Percentiles rank a stretch among this genome's conserved stretches.
phyloP scores from a whole-genome alignment of 2,888 invertebrate species.

The Agelastica alni region DNA sequence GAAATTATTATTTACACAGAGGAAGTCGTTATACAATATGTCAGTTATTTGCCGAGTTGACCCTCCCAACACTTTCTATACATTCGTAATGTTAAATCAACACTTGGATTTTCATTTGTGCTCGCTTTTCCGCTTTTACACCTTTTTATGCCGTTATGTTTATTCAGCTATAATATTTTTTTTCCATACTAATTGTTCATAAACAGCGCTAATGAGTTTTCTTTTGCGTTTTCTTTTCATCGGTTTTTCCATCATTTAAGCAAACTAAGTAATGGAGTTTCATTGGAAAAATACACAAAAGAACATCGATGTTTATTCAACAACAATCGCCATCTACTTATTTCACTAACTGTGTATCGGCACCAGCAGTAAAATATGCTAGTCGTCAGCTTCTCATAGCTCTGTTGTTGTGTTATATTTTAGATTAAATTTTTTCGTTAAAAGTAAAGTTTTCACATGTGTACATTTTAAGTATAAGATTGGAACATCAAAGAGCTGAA shows the following conservation, averaged over 20 bases:
- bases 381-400: no score
- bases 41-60: slow-evolving; percentile 55
- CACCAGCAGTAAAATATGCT: no score
- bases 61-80: slow-evolving; percentile 51
- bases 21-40: slow-evolving; percentile 53
- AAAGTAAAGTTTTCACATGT: no score
- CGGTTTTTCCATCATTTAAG: neutral
- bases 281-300: no score
- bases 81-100: slow-evolving; percentile 57
- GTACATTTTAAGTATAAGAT: no score
- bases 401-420: no score
- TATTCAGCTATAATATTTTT: slow-evolving; percentile 30
- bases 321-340: no score
- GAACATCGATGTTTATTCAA: no score
- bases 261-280: no score
- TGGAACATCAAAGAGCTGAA: no score
- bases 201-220: slow-evolving; percentile 35
- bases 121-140: slow-evolving; percentile 29
- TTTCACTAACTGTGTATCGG: no score
- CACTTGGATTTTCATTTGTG: slow-evolving; percentile 41
- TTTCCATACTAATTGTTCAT: slow-evolving; percentile 36
- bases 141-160: slow-evolving; percentile 37
- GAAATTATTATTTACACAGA: slow-evolving; percentile 59
- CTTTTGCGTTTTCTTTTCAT: slow-evolving; percentile 13
- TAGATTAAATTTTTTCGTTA: no score